Conservation (phyloP, 2,888 invertebrate species). For the Pediacus dermestoides region DNA sequence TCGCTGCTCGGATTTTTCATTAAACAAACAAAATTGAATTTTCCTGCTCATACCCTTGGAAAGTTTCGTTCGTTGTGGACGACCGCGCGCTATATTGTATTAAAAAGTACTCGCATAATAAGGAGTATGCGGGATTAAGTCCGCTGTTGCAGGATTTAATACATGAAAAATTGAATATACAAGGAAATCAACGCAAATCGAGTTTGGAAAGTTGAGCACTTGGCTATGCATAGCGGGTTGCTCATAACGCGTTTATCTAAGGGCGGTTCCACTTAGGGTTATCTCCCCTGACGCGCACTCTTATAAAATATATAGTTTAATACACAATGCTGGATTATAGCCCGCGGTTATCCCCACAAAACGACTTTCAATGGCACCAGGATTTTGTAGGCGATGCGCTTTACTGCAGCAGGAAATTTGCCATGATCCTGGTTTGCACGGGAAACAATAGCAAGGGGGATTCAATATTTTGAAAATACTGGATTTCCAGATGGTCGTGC, state of each 20-base stretch:
- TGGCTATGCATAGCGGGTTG: slow-evolving; percentile 37
- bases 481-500: too few relatives aligned
- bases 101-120: slow-evolving; percentile 6
- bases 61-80: too few relatives aligned
- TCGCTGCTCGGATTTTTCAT: slow-evolving; percentile 12
- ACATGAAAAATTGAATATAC: slow-evolving; percentile 29
- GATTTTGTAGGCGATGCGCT: too few relatives aligned
- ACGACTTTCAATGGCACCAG: too few relatives aligned
- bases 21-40: slow-evolving; percentile 12
- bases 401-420: too few relatives aligned
- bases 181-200: slow-evolving; percentile 34
- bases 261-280: slow-evolving; percentile 38
- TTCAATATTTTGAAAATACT: too few relatives aligned
- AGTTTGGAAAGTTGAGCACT: slow-evolving; percentile 32
- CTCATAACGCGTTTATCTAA: slow-evolving; percentile 40
- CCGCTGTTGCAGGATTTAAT: slow-evolving; percentile 6
- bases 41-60: slow-evolving; percentile 2
- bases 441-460: too few relatives aligned
- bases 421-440: too few relatives aligned
- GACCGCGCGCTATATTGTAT: slow-evolving; percentile 2
- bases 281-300: slow-evolving; percentile 36
- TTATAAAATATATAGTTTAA: slow-evolving; percentile 37
- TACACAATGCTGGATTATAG: slow-evolving; percentile 31
- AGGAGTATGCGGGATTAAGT: slow-evolving; percentile 11
- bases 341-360: slow-evolving; percentile 31